Conservation (phyloP, 2,113 vertebrate species). For the Falco punctatus region DNA sequence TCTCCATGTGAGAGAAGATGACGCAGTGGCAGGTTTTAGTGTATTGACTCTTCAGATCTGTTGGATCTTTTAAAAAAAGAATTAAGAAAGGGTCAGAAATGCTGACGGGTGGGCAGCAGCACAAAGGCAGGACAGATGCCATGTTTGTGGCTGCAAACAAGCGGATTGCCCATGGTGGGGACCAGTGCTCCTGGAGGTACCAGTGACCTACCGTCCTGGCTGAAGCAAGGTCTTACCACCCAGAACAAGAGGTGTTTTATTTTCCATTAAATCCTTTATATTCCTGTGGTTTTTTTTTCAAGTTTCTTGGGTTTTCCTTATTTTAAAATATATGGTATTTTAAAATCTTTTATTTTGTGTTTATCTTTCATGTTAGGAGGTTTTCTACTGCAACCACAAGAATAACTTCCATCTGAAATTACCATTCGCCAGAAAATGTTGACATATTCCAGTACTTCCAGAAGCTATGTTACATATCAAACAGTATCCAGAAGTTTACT, state of each 20-base stretch:
- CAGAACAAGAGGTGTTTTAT: background rate
- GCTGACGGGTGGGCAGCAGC: background rate
- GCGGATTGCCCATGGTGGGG: background rate
- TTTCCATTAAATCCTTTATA: background rate
- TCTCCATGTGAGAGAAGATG: background rate
- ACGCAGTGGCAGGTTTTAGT: background rate
- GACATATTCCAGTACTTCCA: background rate
- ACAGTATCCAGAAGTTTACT: background rate
- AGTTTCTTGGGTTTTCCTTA: background rate
- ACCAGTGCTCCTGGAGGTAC: background rate
- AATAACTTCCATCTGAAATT: background rate
- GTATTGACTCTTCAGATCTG: background rate
- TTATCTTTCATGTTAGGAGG: background rate
- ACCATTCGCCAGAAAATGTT: background rate
- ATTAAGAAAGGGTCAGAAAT: background rate
- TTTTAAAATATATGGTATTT: background rate
- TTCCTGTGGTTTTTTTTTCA: background rate
- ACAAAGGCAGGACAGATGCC: background rate
- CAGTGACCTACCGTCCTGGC: background rate
- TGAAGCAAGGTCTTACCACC: background rate
- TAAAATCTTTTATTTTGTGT: background rate
- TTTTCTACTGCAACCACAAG: background rate
- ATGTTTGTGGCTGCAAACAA: background rate
- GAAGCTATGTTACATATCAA: background rate
- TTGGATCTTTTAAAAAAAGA: background rate